Evolutionary conservation across 2,113 vertebrate genomes (phyloP).

Genomic region (Atractosteus spatula): DNA sequence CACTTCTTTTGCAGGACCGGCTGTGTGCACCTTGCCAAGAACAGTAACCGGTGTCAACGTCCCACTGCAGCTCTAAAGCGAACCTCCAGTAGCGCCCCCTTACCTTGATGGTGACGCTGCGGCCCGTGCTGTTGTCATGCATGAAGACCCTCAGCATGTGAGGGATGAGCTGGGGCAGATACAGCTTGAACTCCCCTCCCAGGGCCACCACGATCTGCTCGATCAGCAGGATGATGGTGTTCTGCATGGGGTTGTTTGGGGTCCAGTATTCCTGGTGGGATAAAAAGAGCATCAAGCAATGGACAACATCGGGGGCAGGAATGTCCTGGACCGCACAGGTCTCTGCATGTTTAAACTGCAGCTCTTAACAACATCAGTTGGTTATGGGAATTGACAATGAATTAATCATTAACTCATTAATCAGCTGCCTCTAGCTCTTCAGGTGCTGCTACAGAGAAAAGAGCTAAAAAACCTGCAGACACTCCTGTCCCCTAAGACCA

Average conservation of each 20-base stretch:
- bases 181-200: conserved; percentile 96
- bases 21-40: neutral
- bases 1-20: no score
- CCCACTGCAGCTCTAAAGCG: neutral
- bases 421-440: no score
- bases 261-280: conserved; percentile 90
- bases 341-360: no score
- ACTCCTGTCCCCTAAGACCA: no score
- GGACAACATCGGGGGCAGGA: no score
- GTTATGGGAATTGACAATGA: no score
- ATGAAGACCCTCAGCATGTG: conserved; percentile 98
- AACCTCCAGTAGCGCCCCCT: conserved; percentile 15
- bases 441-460: no score
- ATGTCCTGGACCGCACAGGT: no score
- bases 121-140: conserved; percentile 91
- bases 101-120: conserved; percentile 93
- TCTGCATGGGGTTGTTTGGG: conserved; percentile 97
- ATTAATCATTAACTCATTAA: no score
- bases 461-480: no score
- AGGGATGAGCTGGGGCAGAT: conserved; percentile 94
- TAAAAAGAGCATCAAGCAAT: no score
- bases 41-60: neutral
- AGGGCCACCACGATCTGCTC: conserved; percentile 96
- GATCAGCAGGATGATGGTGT: conserved; percentile 95
- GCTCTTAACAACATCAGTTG: no score